Conservation (phyloP, 2,797 vertebrate species). For the Chelonia mydas region DNA sequence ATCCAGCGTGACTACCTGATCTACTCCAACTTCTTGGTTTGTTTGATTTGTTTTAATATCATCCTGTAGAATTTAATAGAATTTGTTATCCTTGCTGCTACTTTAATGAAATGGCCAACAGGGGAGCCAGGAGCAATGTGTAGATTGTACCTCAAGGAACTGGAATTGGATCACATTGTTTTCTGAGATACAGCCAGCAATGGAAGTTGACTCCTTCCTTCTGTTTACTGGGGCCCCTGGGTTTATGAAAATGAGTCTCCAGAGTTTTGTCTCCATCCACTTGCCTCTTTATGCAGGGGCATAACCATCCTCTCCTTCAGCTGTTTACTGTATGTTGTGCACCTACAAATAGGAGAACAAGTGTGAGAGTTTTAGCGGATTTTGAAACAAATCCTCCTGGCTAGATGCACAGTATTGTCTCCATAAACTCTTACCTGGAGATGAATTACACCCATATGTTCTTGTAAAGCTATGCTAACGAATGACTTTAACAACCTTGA, state of each 20-base stretch:
- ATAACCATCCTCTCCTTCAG: neutral
- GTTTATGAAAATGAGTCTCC: neutral
- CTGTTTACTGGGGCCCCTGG: neutral
- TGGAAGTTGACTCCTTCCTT: neutral
- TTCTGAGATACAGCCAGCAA: neutral
- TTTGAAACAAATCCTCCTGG: neutral
- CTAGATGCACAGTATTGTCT: neutral
- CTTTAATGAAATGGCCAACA: neutral
- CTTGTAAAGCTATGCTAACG: neutral
- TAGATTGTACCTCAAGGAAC: neutral
- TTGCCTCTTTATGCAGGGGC: neutral
- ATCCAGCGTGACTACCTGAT: neutral
- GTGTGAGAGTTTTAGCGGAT: neutral
- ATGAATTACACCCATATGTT: neutral
- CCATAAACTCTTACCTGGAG: neutral
- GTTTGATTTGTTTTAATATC: neutral
- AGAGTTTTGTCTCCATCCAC: neutral
- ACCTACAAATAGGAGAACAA: neutral
- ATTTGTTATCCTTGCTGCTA: neutral
- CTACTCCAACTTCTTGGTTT: too few relatives aligned
- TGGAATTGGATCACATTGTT: neutral
- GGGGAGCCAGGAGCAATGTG: neutral
- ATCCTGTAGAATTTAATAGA: neutral
- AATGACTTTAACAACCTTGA: fast-evolving
- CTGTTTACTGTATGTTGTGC: neutral